phyloP scores from a whole-genome alignment of 2,113 vertebrate species.

The Oxyura jamaicensis region DNA sequence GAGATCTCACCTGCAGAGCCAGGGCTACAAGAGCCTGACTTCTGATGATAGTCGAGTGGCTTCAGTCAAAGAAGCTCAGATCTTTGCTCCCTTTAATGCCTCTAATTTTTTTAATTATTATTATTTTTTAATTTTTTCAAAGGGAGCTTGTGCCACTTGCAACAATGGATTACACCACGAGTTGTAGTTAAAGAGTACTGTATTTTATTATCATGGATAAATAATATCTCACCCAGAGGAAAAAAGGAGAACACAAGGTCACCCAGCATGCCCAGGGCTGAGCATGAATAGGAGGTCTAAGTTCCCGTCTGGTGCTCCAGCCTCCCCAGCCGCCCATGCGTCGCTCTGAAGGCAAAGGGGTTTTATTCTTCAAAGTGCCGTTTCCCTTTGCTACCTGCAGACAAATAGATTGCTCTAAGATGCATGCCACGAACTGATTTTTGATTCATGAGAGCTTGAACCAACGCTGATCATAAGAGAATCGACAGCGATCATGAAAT shows the following conservation, averaged over 20 bases:
- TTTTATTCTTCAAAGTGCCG: constrained; percentile 60
- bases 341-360: constrained; percentile 18
- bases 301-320: not conserved
- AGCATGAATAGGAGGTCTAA: constrained; percentile 32
- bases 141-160: not conserved
- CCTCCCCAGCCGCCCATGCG: not conserved
- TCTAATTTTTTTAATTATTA: not conserved
- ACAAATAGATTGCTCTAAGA: constrained; percentile 53
- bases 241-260: constrained; percentile 38
- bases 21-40: not conserved
- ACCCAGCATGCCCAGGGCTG: constrained; percentile 11
- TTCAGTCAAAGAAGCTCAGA: not conserved
- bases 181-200: not conserved
- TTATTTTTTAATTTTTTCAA: not conserved
- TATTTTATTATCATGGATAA: constrained; percentile 37
- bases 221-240: constrained; percentile 38
- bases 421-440: not conserved
- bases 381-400: constrained; percentile 60
- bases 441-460: constrained; percentile 59
- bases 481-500: constrained; percentile 53
- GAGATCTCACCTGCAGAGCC: not conserved
- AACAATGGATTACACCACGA: constrained; percentile 25
- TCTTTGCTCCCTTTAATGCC: not conserved
- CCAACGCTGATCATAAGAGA: constrained; percentile 48
- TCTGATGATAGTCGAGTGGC: not conserved